phyloP scores from a whole-genome alignment of 2,888 invertebrate genomes.

The Rhingia campestris region DNA sequence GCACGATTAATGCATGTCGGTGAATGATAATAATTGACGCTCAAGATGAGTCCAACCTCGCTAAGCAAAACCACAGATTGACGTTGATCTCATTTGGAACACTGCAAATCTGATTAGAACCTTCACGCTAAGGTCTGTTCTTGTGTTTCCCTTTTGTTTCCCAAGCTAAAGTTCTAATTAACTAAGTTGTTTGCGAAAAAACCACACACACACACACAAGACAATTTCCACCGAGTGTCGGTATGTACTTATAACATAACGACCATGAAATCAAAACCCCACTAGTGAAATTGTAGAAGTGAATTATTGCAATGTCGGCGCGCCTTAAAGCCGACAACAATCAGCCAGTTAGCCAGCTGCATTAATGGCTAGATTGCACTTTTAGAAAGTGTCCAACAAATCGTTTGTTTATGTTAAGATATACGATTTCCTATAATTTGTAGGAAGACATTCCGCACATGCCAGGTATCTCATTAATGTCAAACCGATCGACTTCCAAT shows the following conservation, averaged over 20 bases:
- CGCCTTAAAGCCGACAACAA: constrained; percentile 41
- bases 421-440: not conserved
- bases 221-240: not conserved
- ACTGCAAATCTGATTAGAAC: not conserved
- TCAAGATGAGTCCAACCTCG: constrained; percentile 5
- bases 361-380: constrained; percentile 36
- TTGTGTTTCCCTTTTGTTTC: too few species aligned
- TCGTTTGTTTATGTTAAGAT: not conserved
- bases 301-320: constrained; percentile 27
- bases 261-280: constrained; percentile 35
- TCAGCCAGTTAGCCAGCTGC: constrained; percentile 31
- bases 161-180: not conserved
- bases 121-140: too few species aligned
- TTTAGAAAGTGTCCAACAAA: constrained; percentile 34
- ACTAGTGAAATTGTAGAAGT: constrained; percentile 58
- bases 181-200: not conserved
- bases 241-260: not conserved
- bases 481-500: constrained; percentile 6
- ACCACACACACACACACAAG: not conserved
- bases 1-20: constrained; percentile 4
- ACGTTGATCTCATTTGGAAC: not conserved
- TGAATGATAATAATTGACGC: constrained; percentile 11
- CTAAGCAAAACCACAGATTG: not conserved
- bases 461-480: not conserved
- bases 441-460: not conserved